Evolutionary conservation across 2,888 invertebrate species (phyloP), one percentile per base, ranked within the genome.

Genomic region (Ormyrus labotus): DNA sequence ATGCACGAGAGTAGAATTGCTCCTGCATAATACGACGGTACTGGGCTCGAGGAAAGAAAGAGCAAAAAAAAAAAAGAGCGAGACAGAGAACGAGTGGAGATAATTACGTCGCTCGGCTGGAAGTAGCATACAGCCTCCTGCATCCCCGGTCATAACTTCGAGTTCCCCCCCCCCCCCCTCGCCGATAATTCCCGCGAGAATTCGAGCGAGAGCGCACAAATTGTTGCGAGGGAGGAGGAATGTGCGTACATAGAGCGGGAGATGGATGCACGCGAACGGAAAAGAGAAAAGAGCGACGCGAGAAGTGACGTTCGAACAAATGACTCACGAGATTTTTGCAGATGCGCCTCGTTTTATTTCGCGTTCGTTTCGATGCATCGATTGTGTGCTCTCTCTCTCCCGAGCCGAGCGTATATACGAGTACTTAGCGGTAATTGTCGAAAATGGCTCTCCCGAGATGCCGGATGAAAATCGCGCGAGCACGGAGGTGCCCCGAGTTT

Each of bases 301-400:
- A 81, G 81, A 84, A 81, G 85, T 85, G 84, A 85, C 84, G 80
- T 84, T 34, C 82, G 85, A 84, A 87, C 85, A 87, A 88, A 87
- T 87, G 87, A 87, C 85, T 84, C 82, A 84, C 83, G 85, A 81
- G 82, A 83, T 83, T 83, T 85, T 57, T 63, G 48, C 53, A 6
- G 19, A 63, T 51, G 55, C 34, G 63, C 83, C 81, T 84, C 82
- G 83, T 82, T 72, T 82, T 78, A 80, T 63, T 81, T 60, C 45
- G n/a, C n/a, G 34, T 34, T 81, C 60, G 19, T 70, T 53, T 74
- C 50, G 69, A 9, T 74, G 64, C 76, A 11, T 64, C 77, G 58
- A 80, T 80, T 71, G 65, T 80, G 34, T 3, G 34, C 2, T 19
- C 34, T 3, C 2, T 19, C 34, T 3, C 34, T 65, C 13, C 47